Base-by-base conservation (phyloP, 2,113 vertebrate genomes). In the Callipepla californica region DNA sequence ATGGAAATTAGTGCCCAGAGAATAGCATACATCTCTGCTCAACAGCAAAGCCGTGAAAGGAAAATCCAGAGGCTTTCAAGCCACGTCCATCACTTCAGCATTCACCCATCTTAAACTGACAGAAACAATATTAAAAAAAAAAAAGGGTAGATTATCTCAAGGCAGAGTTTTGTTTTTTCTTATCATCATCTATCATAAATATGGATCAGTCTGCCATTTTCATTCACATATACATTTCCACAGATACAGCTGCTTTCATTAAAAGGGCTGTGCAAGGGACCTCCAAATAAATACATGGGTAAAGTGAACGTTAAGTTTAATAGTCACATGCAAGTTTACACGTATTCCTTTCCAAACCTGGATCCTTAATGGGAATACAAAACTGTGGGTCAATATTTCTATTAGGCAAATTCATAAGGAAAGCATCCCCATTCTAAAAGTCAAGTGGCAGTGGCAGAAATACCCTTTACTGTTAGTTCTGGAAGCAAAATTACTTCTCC, bases 71-170 rank as follows among this genome's bases (percentile, higher is more conserved):
- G 83, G 72, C 83, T 96, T 93, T 90, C 92, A 70, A 83, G 66
- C 28, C 61, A 66, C 1, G 26, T 95, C 92, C 90, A 78, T 88
- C 95, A 93, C 2, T 1, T 65, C 85, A 78, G 85, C 80, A 45
- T 63, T 63, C 80, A 38, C 75, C 90, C 95, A 92, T 75, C 83
- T 93, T 90, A 74, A 88, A 90, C 80, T 92, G 93, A 92, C 90
- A 95, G 61, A 89, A 95, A 94, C 75, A 93, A 65, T 93, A 94
- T 84, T 93, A 90, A 92, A 85, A 67, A 87, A 82, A n/a, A n/a
- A 36, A 90, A 94, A 88, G 76, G 36, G 38, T 3, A 83, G 65
- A 93, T 94, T 90, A 90, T 94, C 85, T 93, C 67, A 92, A 87
- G 92, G 84, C 80, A 76, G 90, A 84, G 75, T 81, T 94, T 26